These are phyloP conservation scores for Noturus placidus DNA, from an alignment of 2,113 vertebrate genomes.

Conservation along the genomic window DNA sequence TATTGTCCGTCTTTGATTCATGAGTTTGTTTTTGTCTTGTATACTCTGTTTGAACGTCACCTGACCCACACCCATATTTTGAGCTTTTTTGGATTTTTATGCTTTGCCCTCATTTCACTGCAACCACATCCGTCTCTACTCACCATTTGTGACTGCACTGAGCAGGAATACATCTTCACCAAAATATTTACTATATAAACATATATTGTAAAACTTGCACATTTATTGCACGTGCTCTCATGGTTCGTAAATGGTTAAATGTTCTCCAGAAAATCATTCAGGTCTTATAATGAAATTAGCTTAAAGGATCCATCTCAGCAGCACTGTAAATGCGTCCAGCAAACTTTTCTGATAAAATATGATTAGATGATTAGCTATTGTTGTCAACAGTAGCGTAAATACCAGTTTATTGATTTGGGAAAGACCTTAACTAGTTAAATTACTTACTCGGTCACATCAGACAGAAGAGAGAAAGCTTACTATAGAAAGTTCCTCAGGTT, in stretches of 20 bases:
- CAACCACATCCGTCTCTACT: no score
- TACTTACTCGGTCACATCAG: neutral
- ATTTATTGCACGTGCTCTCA: neutral
- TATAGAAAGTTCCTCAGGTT: neutral
- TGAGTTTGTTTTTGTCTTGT: no score
- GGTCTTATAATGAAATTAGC: neutral
- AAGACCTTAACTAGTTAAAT: neutral
- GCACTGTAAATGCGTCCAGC: neutral
- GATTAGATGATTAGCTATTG: neutral
- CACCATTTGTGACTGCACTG: no score
- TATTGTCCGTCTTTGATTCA: no score
- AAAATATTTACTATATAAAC: neutral
- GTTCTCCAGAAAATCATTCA: neutral
- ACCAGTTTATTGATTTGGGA: neutral
- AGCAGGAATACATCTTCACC: no score
- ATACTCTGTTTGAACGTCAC: no score
- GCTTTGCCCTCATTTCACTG: no score
- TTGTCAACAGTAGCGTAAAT: neutral
- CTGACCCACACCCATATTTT: no score
- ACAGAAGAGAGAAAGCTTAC: neutral
- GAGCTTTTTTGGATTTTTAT: no score
- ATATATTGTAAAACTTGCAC: neutral
- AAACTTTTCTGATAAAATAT: neutral
- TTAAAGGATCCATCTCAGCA: slow-evolving; percentile 2
- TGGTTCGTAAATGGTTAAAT: neutral